These are phyloP conservation scores for Metacarcinus magister DNA, from an alignment of 2,888 invertebrate genomes.

Conservation along the genomic window DNA sequence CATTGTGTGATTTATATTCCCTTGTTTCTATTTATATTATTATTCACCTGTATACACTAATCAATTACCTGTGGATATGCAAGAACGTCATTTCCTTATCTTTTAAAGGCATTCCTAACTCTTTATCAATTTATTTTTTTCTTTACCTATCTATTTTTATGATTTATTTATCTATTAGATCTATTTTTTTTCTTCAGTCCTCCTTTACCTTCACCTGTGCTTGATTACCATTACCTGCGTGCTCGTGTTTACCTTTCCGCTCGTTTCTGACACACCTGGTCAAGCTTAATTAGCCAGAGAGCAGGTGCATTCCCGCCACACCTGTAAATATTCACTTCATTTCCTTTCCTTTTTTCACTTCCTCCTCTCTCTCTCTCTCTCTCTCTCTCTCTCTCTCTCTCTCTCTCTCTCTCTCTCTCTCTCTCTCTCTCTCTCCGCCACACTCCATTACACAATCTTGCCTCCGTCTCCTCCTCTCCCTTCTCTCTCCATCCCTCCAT, in stretches of 20 bases:
- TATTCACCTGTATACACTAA: too few relatives aligned
- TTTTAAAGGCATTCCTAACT: too few relatives aligned
- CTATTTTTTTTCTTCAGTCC: too few relatives aligned
- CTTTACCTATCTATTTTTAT: too few relatives aligned
- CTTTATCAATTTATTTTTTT: too few relatives aligned
- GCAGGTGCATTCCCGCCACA: slow-evolving; percentile 31
- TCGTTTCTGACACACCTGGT: neutral
- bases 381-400: neutral
- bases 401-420: slow-evolving; percentile 19
- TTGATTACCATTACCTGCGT: neutral
- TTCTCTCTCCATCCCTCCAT: neutral
- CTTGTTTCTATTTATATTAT: too few relatives aligned
- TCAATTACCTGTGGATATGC: too few relatives aligned
- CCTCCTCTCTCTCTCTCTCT: too few relatives aligned
- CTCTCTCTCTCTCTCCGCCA: neutral
- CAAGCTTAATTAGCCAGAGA: neutral
- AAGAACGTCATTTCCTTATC: too few relatives aligned
- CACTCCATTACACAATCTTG: neutral
- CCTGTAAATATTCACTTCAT: neutral
- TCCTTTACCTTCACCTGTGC: too few relatives aligned
- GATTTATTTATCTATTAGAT: too few relatives aligned
- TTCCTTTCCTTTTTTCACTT: neutral
- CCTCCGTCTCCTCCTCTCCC: neutral
- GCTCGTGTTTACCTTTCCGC: neutral
- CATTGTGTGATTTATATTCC: too few relatives aligned